Base-by-base conservation (phyloP, 2,797 vertebrate species). In the Tapera naevia region DNA sequence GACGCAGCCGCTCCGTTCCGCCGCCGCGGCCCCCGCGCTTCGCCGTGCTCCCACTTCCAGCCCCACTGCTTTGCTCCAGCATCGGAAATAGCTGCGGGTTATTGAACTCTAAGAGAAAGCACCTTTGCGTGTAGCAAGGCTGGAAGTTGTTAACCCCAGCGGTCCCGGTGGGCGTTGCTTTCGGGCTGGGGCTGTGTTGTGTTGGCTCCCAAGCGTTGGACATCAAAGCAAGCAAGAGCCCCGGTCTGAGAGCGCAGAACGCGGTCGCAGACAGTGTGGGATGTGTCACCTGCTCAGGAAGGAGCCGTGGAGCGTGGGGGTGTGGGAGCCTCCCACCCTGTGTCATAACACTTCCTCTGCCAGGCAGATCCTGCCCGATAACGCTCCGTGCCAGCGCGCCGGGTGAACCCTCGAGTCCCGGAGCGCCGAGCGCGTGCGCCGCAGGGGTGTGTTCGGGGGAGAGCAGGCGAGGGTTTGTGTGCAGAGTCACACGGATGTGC, bases 371-470 rank as follows among this genome's bases (percentile, higher is more conserved):
- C 48, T 17, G 65, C 16, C 1, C 30, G 57, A 48, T 79, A 48
- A 48, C 33, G 25, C 56, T 78, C 48, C 35, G 84, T 28, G 16
- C 25, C 10, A 23, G n/a, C 3, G 11, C 18, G 28, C 48, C 6
- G 54, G 72, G 83, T n/a, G n/a, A 61, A 18, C 83, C 72, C 83
- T 58, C 24, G 3, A 0, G 22, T 16, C 46, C 22, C 32, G 3
- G 24, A 39, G 27, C 54, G 22, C 54, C 11, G 1, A 4, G 24
- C 0, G 10, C 4, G 39, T 4, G 51, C 43, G 51, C 43, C 4
- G 43, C 76, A 0, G 2, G 25, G 33, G 33, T 2, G 16, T 9
- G 1, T 19, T 7, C 13, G 28, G 13, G 80, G 58, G n/a, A 23
- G 50, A 54, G 2, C 28, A 11, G 58, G 58, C 18, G 1, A 4